These are phyloP conservation scores for Aphaenogaster floridana DNA, from an alignment of 1,140 invertebrate genomes.

Conservation along the genomic window DNA sequence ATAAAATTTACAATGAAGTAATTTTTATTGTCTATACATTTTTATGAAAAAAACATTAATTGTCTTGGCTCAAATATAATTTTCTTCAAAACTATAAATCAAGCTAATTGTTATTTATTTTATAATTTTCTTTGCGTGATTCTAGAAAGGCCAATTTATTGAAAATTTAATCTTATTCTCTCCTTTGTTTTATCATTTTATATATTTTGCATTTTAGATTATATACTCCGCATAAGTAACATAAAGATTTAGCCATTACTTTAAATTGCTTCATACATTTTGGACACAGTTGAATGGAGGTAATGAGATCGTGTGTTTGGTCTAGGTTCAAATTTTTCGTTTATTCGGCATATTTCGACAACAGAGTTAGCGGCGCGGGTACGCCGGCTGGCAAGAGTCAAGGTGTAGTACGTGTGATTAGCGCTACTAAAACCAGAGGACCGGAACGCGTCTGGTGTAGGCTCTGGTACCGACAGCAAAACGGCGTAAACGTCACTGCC, in stretches of 20 bases:
- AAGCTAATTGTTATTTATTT: background rate
- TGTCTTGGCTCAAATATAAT: background rate
- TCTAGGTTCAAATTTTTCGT: slow-evolving; percentile 95
- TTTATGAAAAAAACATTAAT: background rate
- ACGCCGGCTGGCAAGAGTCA: slow-evolving; percentile 73
- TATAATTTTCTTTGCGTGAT: background rate
- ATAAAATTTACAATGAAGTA: background rate
- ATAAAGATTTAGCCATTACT: background rate
- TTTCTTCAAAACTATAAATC: background rate
- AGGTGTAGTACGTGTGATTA: slow-evolving; percentile 92
- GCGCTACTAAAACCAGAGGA: slow-evolving; percentile 94
- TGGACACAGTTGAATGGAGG: background rate
- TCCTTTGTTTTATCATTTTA: too few relatives aligned
- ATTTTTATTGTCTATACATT: background rate
- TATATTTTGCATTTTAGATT: background rate
- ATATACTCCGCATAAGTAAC: background rate
- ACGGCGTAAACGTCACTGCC: slow-evolving; percentile 78
- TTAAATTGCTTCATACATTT: background rate
- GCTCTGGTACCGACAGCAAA: slow-evolving; percentile 90
- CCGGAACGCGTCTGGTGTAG: slow-evolving; percentile 95
- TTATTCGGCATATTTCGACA: slow-evolving; percentile 95
- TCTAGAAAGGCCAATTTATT: background rate
- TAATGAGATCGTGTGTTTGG: slow-evolving; percentile 46
- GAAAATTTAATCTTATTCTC: background rate
- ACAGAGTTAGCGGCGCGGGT: slow-evolving; percentile 88